Evolutionary conservation across 2,113 vertebrate genomes (phyloP), one percentile per base, ranked within the genome.

Genomic region (Todiramphus chloris): DNA sequence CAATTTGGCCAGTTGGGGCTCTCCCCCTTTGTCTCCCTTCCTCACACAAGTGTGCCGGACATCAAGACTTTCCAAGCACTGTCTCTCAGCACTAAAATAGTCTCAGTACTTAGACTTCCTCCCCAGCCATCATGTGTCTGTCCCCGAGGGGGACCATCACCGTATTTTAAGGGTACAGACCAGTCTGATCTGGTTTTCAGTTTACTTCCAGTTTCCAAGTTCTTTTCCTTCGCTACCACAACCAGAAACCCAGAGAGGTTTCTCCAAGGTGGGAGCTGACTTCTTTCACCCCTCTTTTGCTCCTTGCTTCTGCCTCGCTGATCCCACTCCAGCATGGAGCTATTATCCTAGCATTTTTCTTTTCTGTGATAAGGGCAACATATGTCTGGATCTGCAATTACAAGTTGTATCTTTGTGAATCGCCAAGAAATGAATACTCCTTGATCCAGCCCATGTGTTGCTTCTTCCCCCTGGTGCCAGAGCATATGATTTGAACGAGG

Each of bases 351-450:
- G 73, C 66, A 31, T 78, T 75, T 95, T 89, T 55, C 73, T 68
- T 44, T 81, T 28, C 92, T 72, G 83, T 70, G 89, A 51, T 75
- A 95, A 94, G 90, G 90, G 89, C 83, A 81, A 60, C 92, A 92
- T 83, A 94, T 96, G 88, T 93, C 92, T 94, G 92, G 75, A 95
- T 93, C 94, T 85, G 85, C 53, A 82, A 91, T 74, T 68, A 84
- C 93, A 83, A 70, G 75, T n/a, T 80, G 63, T 79, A 33, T 87
- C 94, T 88, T 91, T 86, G 82, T 35, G 76, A 93, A 91, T 94
- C 56, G 27, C 93, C 87, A 94, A 96, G 94, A 92, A 96, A 94
- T 18, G 87, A 80, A 74, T 33, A 51, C 51, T 94, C 60, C 83
- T 91, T 60, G 43, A 63, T 96, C 51, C 92, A 96, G 76, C 82